Conservation (phyloP, 2,113 vertebrate genomes). For the Fukomys damarensis region DNA sequence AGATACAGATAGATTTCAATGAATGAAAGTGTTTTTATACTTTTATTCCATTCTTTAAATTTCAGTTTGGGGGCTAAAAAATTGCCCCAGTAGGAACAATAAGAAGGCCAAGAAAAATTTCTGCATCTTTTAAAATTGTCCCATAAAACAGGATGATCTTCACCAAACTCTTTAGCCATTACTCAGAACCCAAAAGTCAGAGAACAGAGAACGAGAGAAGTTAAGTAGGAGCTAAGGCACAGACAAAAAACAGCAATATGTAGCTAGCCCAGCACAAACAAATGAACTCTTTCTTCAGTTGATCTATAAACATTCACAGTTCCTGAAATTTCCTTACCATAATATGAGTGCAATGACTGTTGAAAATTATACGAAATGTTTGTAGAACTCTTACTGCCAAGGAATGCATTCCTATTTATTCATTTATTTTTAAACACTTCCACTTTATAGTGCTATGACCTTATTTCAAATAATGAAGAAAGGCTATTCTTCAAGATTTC, state of each 20-base stretch:
- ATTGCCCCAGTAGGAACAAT: neutral
- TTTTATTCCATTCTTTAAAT: neutral
- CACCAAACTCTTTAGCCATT: neutral
- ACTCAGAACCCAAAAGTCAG: neutral
- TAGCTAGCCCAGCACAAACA: no score
- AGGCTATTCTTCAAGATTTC: neutral
- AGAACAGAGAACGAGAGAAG: neutral
- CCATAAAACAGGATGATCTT: neutral
- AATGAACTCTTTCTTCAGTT: neutral
- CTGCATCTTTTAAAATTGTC: neutral
- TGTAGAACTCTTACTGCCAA: neutral
- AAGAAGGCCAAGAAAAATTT: neutral
- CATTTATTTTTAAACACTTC: neutral
- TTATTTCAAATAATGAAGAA: neutral
- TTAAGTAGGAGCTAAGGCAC: neutral
- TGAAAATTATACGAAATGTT: neutral
- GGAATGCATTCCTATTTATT: neutral
- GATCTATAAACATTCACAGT: neutral
- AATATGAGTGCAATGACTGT: neutral
- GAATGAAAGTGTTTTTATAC: neutral
- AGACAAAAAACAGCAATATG: neutral
- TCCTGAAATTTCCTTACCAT: neutral
- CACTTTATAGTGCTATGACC: neutral
- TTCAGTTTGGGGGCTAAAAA: neutral
- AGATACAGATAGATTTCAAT: neutral